Evolutionary conservation across 30 jellyfish, hydroid and myxozoan genomes (phyloP), one percentile per base, ranked within the genome.

Genomic region (Aurelia coerulea): DNA sequence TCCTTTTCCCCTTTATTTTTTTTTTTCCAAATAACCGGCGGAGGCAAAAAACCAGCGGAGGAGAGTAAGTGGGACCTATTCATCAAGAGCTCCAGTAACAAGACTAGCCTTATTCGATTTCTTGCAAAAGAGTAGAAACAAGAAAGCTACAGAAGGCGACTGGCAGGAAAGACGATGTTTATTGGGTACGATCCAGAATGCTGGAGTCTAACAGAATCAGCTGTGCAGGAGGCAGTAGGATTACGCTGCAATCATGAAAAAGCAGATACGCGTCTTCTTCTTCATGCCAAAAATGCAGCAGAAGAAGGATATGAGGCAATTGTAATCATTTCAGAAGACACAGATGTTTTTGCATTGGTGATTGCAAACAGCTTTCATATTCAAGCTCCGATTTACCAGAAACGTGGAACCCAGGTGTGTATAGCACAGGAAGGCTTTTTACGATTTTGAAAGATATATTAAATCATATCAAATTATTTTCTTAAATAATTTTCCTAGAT

Each of bases 251-350:
- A 31, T 58, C 77, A 77, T 19, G 88, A 77, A 62, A 78, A 23
- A 23, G 29, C 29, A 23, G 29, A 23, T 23, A 23, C 29, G 29
- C 29, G 29, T 23, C 29, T 23, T 23, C 29, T 23, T 23, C 29
- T 23, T 23, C 88, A 58, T 77, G 88, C 88, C 62, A 77, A 62
- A 32, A 31, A 77, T 62, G 88, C 88, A 51, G 52, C 84, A 73
- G 84, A 73, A 51, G 84, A 73, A 51, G 84, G 84, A 73, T 73
- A 51, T 29, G 84, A 41, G 46, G 84, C 84, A 42, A 51, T 73
- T 37, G 42, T 73, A 17, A 73, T 73, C 68, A 13, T 39, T 73
- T 42, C 84, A 42, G 84, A 73, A 73, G 84, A 73, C 84, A 73
- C 84, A 50, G 84, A 73, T 51, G 69, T 73, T 1, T 73, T 46